Percentiles rank a stretch among this genome's conserved stretches.
Evolutionary conservation across 64 coral and sea anemone species (phyloP).

Genomic region (Porites australiensis): DNA sequence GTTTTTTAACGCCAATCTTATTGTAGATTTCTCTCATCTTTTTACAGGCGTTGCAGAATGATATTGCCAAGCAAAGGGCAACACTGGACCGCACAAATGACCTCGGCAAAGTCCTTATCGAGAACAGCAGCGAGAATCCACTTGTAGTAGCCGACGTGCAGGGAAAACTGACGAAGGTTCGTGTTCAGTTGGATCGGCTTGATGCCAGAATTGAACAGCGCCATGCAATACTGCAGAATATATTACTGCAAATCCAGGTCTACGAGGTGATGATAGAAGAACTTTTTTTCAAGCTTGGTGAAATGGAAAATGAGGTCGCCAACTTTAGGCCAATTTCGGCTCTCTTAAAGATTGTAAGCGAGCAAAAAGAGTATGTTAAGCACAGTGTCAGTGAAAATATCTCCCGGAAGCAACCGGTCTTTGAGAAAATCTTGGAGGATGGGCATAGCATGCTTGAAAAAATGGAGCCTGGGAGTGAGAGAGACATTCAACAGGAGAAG

Average conservation of each 20-base stretch:
- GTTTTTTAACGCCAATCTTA: too few species aligned
- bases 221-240: constrained; percentile 72
- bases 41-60: constrained; percentile 83
- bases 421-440: constrained; percentile 93
- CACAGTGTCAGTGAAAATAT: constrained; percentile 63
- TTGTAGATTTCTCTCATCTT: too few species aligned
- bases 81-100: constrained; percentile 75
- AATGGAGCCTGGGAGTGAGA: constrained; percentile 87
- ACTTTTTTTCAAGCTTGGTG: constrained; percentile 55
- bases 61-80: constrained; percentile 73
- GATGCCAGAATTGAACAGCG: constrained; percentile 79
- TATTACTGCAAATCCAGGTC: constrained; percentile 80
- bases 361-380: constrained; percentile 81
- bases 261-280: constrained; percentile 72
- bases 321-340: constrained; percentile 91
- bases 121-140: constrained; percentile 70
- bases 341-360: constrained; percentile 74
- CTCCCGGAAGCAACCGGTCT: constrained; percentile 82
- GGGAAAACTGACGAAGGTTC: constrained; percentile 85
- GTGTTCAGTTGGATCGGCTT: constrained; percentile 83
- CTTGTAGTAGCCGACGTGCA: constrained; percentile 92
- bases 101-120: constrained; percentile 82
- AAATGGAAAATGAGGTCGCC: constrained; percentile 72
- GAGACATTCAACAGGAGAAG: constrained; percentile 69
- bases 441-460: constrained; percentile 75